phyloP scores from a whole-genome alignment of 1,140 invertebrate species.

The Caenorhabditis tropicalis region DNA sequence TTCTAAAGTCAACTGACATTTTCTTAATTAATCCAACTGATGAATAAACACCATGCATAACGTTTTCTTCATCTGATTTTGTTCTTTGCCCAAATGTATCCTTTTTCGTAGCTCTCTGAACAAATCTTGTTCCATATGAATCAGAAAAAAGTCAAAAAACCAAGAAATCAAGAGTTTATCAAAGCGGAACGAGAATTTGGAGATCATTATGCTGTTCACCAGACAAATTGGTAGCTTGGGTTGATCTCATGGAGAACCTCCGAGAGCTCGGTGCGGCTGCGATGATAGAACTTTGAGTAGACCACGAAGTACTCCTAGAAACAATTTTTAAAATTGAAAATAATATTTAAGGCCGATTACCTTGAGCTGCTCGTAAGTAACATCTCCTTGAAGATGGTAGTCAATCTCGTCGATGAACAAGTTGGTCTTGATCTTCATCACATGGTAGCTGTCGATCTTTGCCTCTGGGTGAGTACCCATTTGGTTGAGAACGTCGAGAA shows the following conservation, averaged over 20 bases:
- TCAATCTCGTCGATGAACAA: constrained; percentile 36
- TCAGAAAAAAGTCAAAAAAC: too few relatives aligned
- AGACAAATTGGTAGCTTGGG: neutral
- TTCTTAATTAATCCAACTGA: too few relatives aligned
- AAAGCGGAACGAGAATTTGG: neutral
- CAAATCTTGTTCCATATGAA: too few relatives aligned
- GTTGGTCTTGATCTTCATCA: constrained; percentile 18
- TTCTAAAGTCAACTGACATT: too few relatives aligned
- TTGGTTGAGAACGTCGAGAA: neutral
- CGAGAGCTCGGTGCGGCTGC: neutral
- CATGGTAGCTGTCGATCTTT: constrained; percentile 4
- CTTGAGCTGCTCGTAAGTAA: neutral
- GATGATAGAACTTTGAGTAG: neutral
- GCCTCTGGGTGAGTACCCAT: neutral
- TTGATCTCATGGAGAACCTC: neutral
- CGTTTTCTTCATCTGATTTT: too few relatives aligned
- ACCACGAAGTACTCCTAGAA: constrained; percentile 2
- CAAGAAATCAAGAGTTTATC: neutral
- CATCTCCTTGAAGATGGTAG: neutral
- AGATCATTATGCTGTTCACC: neutral
- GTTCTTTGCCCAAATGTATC: too few relatives aligned
- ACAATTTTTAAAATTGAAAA: neutral
- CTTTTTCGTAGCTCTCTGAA: too few relatives aligned
- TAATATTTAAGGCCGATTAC: neutral
- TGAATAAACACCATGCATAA: too few relatives aligned